Percentiles rank a stretch among this genome's conserved stretches.
These are phyloP conservation scores for Drosophila niveifrons DNA, from an alignment of 2,888 invertebrate species.

Conservation along the genomic window DNA sequence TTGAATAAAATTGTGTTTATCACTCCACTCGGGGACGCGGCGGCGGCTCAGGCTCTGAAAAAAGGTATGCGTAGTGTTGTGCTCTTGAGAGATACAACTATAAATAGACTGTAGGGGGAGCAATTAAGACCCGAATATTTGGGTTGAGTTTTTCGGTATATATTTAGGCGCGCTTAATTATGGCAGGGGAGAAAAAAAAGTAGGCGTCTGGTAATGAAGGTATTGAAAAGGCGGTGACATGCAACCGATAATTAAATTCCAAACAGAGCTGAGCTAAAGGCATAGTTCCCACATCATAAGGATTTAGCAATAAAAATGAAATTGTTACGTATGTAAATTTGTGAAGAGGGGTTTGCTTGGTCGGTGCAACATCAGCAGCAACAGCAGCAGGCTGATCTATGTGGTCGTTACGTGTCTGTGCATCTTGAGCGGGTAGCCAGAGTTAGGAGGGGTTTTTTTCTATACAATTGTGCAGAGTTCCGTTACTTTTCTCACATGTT, in stretches of 20 bases:
- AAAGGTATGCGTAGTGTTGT: slow-evolving; percentile 10
- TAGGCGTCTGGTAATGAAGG: slow-evolving; percentile 68
- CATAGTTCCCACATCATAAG: slow-evolving; percentile 71
- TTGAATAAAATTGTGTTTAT: slow-evolving; percentile 72
- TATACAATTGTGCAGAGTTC: slow-evolving; percentile 25
- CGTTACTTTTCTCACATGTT: slow-evolving; percentile 43
- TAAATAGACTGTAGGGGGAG: slow-evolving; percentile 48
- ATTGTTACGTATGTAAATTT: slow-evolving; percentile 59
- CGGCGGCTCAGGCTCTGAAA: not conserved
- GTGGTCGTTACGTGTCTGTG: slow-evolving; percentile 61
- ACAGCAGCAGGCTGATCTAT: slow-evolving; percentile 33
- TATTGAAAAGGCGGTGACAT: slow-evolving; percentile 77
- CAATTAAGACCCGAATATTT: slow-evolving; percentile 68
- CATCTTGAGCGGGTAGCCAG: slow-evolving; percentile 66
- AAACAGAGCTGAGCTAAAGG: slow-evolving; percentile 13
- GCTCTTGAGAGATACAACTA: slow-evolving; percentile 32
- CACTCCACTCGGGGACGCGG: slow-evolving; percentile 45
- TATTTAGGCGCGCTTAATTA: slow-evolving; percentile 80
- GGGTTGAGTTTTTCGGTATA: slow-evolving; percentile 37
- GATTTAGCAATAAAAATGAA: slow-evolving; percentile 71
- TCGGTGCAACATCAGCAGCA: slow-evolving; percentile 46
- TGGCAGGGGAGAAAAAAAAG: slow-evolving; percentile 32
- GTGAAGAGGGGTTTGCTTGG: slow-evolving; percentile 17
- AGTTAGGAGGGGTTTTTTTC: slow-evolving; percentile 2
- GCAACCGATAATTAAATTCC: slow-evolving; percentile 77